These are phyloP conservation scores for Pyrocephalus nanus DNA, from an alignment of 2,797 vertebrate genomes.

Conservation along the genomic window DNA sequence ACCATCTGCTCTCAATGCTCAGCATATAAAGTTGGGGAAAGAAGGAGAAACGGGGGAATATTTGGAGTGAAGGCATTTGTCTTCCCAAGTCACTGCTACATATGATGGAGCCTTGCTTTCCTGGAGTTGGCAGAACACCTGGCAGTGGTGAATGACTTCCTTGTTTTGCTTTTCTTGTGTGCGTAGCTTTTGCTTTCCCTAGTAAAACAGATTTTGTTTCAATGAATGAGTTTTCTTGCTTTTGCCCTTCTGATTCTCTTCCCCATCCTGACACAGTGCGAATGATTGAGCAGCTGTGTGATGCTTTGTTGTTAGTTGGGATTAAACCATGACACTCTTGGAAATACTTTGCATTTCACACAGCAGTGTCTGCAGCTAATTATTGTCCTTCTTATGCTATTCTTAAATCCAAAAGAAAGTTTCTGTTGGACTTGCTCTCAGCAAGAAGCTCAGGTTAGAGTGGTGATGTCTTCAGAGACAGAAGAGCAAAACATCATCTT, in stretches of 20 bases:
- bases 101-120: background rate
- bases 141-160: background rate
- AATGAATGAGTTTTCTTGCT: background rate
- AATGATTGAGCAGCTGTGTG: background rate
- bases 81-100: background rate
- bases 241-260: background rate
- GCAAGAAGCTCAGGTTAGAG: background rate
- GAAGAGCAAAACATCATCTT: background rate
- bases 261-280: too few relatives aligned
- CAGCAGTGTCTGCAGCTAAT: background rate
- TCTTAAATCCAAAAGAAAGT: background rate
- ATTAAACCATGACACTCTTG: background rate
- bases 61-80: background rate
- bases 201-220: background rate
- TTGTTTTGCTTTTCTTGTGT: background rate
- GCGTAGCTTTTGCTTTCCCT: accelerated
- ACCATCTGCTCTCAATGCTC: accelerated
- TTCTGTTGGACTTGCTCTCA: background rate
- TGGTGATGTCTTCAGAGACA: background rate
- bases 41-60: background rate
- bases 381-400: background rate
- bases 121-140: background rate
- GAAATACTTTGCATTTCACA: background rate
- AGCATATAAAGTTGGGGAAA: accelerated
- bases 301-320: background rate